Conservation (phyloP, 2,113 vertebrate genomes). For the Antechinus stuartii region DNA sequence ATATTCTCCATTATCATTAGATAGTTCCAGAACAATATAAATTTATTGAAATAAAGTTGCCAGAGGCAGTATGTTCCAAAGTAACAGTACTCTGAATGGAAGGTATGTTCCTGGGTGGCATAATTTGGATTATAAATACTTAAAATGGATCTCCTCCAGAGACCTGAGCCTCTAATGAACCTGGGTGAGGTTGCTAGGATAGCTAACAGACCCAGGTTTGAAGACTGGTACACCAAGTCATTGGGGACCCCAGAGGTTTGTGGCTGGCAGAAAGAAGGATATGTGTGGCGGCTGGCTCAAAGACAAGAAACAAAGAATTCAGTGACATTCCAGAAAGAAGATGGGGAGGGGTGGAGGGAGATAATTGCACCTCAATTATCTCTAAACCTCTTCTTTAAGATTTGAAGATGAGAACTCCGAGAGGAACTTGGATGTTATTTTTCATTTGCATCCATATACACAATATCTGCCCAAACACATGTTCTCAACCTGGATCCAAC, state of each 20-base stretch:
- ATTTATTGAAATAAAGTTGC: neutral
- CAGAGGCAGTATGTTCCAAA: neutral
- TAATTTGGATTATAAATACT: neutral
- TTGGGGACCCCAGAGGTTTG: neutral
- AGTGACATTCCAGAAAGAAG: neutral
- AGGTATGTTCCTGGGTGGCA: neutral
- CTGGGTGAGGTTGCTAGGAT: neutral
- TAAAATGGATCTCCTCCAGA: constrained; percentile 4
- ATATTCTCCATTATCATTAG: neutral
- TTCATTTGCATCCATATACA: neutral
- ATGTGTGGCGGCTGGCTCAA: neutral
- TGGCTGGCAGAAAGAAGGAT: neutral
- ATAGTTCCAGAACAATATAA: neutral
- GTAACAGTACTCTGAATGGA: neutral
- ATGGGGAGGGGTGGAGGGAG: neutral
- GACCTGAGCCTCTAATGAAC: neutral
- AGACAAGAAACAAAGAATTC: neutral
- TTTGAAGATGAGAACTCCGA: neutral
- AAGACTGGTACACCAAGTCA: neutral
- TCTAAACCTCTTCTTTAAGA: neutral
- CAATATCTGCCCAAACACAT: neutral
- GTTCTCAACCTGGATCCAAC: neutral
- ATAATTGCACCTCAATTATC: neutral
- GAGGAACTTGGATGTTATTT: neutral
- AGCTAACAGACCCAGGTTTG: neutral